Evolutionary conservation across 1,140 invertebrate species (phyloP).

Genomic region (Vollenhovia emeryi): DNA sequence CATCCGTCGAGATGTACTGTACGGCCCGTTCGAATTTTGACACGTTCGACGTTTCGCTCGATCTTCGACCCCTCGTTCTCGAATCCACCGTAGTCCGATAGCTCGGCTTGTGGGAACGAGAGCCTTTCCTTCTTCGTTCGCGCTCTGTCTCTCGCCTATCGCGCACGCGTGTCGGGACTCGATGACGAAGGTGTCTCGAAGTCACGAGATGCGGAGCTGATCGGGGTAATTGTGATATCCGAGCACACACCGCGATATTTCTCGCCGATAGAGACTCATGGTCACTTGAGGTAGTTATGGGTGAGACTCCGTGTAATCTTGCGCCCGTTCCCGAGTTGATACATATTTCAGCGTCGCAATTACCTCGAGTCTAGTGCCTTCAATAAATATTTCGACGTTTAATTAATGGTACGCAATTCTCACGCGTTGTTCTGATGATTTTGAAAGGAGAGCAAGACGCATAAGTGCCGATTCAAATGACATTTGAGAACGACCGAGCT

Average conservation of each 20-base stretch:
- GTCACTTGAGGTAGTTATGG: too few species aligned
- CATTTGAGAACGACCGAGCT: not conserved
- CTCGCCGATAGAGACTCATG: not conserved
- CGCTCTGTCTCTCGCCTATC: constrained; percentile 70
- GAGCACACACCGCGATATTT: not conserved
- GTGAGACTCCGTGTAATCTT: not conserved
- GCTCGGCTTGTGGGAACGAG: constrained; percentile 66
- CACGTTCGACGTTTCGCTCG: constrained; percentile 83
- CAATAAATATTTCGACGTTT: not conserved
- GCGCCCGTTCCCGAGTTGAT: not conserved
- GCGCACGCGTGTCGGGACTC: constrained; percentile 38
- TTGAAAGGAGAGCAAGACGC: not conserved
- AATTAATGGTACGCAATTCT: not conserved
- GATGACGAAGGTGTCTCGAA: constrained; percentile 23
- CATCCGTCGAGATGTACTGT: constrained; percentile 53
- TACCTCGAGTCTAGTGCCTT: not conserved
- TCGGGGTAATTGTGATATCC: not conserved
- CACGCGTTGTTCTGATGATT: not conserved
- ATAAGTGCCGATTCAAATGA: not conserved
- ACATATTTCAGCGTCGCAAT: not conserved
- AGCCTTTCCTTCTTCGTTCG: constrained; percentile 30
- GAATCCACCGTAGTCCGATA: constrained; percentile 59
- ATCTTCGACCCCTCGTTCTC: constrained; percentile 78
- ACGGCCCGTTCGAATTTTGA: constrained; percentile 84
- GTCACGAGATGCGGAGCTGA: constrained; percentile 1